These are phyloP conservation scores for Notolepis coatsorum DNA, from an alignment of 2,797 vertebrate genomes.

Conservation along the genomic window DNA sequence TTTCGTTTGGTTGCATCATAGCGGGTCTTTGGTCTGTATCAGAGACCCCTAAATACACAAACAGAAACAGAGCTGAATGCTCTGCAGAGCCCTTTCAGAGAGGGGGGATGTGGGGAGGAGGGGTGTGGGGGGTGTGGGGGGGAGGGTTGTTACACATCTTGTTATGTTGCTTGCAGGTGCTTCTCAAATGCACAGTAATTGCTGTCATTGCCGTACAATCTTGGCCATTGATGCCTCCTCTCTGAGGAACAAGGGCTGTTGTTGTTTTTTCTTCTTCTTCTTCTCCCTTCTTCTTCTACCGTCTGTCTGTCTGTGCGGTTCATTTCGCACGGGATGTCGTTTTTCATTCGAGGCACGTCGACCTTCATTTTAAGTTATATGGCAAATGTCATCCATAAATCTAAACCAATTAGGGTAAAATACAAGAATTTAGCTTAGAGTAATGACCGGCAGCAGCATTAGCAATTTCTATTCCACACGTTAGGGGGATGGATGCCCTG, in stretches of 20 bases:
- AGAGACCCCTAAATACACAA: slow-evolving; percentile 53
- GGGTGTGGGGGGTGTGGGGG: not conserved
- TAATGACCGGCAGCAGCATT: slow-evolving; percentile 41
- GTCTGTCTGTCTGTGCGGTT: not conserved
- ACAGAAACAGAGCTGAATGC: slow-evolving; percentile 34
- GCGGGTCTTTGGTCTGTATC: slow-evolving; percentile 37
- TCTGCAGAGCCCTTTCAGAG: not conserved
- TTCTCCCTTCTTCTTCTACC: not conserved
- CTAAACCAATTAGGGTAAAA: slow-evolving; percentile 42
- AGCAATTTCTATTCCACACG: slow-evolving; percentile 45
- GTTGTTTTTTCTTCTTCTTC: not conserved
- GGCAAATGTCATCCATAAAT: slow-evolving; percentile 39
- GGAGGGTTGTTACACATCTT: slow-evolving; percentile 13
- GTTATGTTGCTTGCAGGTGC: slow-evolving; percentile 19
- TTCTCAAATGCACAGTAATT: slow-evolving; percentile 38
- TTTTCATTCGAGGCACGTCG: not conserved
- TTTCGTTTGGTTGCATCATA: slow-evolving; percentile 76
- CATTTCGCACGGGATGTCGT: not conserved
- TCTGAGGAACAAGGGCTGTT: not conserved
- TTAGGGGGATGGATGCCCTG: slow-evolving; percentile 25
- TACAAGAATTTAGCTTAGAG: slow-evolving; percentile 36
- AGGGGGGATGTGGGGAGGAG: not conserved
- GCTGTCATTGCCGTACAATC: slow-evolving; percentile 22
- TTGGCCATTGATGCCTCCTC: slow-evolving; percentile 6
- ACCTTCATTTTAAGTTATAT: slow-evolving; percentile 22